These are phyloP conservation scores for Hyalella azteca DNA, from an alignment of 2,888 invertebrate genomes.

Conservation along the genomic window DNA sequence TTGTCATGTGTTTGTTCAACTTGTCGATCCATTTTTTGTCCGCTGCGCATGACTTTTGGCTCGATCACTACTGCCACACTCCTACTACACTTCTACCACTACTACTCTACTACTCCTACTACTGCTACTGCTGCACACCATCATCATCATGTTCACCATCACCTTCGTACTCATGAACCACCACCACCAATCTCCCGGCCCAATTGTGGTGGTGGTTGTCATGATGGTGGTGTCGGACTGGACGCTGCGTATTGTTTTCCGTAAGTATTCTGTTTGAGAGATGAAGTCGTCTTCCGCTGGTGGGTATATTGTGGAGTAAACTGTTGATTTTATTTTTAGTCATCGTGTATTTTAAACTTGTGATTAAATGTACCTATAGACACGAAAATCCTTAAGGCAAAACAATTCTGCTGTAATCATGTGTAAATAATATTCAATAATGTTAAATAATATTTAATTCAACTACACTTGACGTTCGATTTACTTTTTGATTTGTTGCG, in stretches of 20 bases:
- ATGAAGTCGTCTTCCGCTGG: too few species aligned
- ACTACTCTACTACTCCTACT: constrained; percentile 41
- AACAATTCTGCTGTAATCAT: too few species aligned
- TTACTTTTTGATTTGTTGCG: too few species aligned
- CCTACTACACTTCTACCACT: constrained; percentile 12
- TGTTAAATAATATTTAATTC: too few species aligned
- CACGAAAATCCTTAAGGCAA: too few species aligned
- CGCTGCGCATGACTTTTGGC: constrained; percentile 31
- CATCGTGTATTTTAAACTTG: too few species aligned
- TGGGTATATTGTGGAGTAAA: too few species aligned
- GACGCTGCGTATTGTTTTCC: not conserved
- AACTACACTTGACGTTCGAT: too few species aligned
- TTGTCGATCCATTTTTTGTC: constrained; percentile 1
- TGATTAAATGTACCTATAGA: too few species aligned
- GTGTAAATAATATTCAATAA: too few species aligned
- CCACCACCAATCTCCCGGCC: constrained; percentile 21
- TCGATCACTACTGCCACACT: constrained; percentile 37
- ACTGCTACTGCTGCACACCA: constrained; percentile 40
- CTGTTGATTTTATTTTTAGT: too few species aligned
- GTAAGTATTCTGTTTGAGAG: too few species aligned
- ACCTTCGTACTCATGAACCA: constrained; percentile 34
- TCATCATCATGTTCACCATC: constrained; percentile 33
- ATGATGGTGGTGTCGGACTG: not conserved
- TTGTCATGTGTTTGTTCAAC: not conserved
- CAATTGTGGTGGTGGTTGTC: constrained; percentile 23